Base-by-base conservation (phyloP, 2,888 invertebrate genomes). In the Pomacea canaliculata region DNA sequence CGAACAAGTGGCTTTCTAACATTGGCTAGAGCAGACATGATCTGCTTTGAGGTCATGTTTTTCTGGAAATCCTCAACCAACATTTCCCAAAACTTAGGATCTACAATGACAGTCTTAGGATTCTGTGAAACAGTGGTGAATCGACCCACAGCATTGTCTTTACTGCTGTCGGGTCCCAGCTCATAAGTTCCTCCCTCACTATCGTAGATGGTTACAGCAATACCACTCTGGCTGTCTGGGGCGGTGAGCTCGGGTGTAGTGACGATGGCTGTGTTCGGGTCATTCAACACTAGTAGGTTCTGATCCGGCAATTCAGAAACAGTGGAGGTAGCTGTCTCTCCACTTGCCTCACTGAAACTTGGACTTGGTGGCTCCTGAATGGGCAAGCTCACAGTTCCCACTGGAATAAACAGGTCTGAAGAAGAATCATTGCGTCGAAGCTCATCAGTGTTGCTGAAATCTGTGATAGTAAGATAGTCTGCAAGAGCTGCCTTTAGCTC, bases 51-150 rank as follows among this genome's bases (percentile, higher is more conserved):
- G 49, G 77, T 80, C 80, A 80, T 80, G 60, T 80, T 80, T 46
- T 80, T 80, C 77, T 80, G 80, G 60, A 80, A 80, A 70, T 80
- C 80, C 37, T 80, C 80, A n/a, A 80, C 80, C 63, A 80, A 56
- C 68, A 80, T 80, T 9, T 80, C 80, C 80, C 80, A 80, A 73
- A 80, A 80, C 16, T 78, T 68, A 23, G 80, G 80, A 51, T 80
- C 80, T 18, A 80, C 69, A 9, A 80, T 80, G 48, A 80, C 80
- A 1, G 80, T 80, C 72, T 80, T 80, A 16, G 80, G 80, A 27
- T 76, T 77, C 16, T 65, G 51, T 0, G 78, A 80, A 7, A 77
- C 78, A 56, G 78, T 80, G 60, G 80, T 78, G 73, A 80, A 80
- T 19, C 78, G 74, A 10, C 68, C 69, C 7, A 46, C 69, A 16